These are phyloP conservation scores for Stigmatopora nigra DNA, from an alignment of 2,113 vertebrate species.

Conservation along the genomic window DNA sequence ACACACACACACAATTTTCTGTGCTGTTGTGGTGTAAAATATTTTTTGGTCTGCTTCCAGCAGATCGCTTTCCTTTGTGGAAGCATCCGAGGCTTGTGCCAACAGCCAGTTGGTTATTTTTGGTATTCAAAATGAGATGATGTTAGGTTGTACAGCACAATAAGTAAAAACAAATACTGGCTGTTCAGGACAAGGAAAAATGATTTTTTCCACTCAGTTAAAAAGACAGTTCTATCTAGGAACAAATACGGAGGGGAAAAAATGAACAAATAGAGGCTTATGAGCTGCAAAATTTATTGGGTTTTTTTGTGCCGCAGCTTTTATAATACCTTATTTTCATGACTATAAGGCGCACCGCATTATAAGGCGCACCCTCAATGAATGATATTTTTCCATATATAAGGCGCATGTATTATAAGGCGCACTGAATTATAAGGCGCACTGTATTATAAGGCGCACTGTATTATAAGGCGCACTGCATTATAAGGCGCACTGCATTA, in stretches of 20 bases:
- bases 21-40: neutral
- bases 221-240: neutral
- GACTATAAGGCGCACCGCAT: too few relatives aligned
- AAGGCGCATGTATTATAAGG: too few relatives aligned
- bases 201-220: neutral
- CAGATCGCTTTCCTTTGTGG: conserved; percentile 7
- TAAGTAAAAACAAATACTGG: neutral
- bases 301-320: neutral
- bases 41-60: conserved; percentile 4
- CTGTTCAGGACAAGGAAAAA: neutral
- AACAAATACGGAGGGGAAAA: neutral
- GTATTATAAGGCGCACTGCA: too few relatives aligned
- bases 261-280: conserved; percentile 1
- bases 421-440: too few relatives aligned
- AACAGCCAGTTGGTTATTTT: conserved; percentile 39
- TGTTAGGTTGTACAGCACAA: conserved; percentile 9
- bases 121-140: conserved; percentile 25
- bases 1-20: neutral
- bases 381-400: too few relatives aligned
- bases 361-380: too few relatives aligned
- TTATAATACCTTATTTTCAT: neutral
- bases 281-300: neutral
- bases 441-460: too few relatives aligned
- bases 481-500: too few relatives aligned
- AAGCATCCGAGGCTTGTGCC: conserved; percentile 16